Conservation (phyloP, 2,797 vertebrate species). For the Malacoraja senta region DNA sequence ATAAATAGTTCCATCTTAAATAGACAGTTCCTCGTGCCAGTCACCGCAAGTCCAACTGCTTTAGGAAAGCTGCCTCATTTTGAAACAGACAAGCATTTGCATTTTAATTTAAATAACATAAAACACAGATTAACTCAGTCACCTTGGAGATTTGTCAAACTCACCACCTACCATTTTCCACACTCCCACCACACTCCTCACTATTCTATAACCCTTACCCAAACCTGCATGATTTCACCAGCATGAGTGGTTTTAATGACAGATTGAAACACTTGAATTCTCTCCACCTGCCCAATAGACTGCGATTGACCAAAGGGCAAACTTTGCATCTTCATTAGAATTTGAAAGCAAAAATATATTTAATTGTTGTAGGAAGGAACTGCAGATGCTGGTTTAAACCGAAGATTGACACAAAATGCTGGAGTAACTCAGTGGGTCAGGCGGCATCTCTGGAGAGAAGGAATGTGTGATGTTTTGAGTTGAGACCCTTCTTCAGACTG, state of each 20-base stretch:
- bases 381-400: too few relatives aligned
- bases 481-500: too few relatives aligned
- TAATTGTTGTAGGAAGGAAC: too few relatives aligned
- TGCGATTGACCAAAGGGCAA: background rate
- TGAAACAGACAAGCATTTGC: background rate
- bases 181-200: background rate
- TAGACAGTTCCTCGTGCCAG: background rate
- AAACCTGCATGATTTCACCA: background rate
- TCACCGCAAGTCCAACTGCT: background rate
- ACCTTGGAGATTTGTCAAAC: background rate
- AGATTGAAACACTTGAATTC: background rate
- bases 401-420: too few relatives aligned
- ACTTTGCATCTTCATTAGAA: background rate
- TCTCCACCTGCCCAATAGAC: background rate
- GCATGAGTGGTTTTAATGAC: background rate
- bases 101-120: background rate
- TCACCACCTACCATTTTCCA: too few relatives aligned
- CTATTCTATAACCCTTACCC: too few relatives aligned
- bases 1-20: background rate
- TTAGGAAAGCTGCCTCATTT: background rate
- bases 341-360: background rate
- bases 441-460: too few relatives aligned
- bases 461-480: too few relatives aligned
- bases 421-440: too few relatives aligned
- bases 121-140: background rate